These are phyloP conservation scores for Cichlasoma orientale DNA, from an alignment of 2,797 vertebrate genomes.

Conservation along the genomic window DNA sequence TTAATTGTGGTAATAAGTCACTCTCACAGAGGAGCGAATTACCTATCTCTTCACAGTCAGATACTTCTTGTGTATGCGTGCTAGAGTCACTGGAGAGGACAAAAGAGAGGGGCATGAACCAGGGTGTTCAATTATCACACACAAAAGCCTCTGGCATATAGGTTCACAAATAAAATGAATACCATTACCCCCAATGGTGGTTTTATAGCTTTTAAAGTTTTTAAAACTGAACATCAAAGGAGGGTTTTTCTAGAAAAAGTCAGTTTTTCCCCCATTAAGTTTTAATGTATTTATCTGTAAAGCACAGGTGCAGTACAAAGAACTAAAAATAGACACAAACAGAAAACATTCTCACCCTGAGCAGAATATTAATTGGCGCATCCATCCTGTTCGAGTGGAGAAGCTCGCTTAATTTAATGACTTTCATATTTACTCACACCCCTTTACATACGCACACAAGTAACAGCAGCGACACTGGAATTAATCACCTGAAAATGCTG, in stretches of 20 bases:
- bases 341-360: constrained; percentile 9
- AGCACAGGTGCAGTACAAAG: neutral
- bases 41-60: constrained; percentile 34
- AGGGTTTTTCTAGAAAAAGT: neutral
- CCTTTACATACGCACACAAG: neutral
- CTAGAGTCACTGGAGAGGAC: constrained; percentile 26
- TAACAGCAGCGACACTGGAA: neutral
- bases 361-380: constrained; percentile 9
- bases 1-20: constrained; percentile 70
- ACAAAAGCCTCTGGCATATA: constrained; percentile 2
- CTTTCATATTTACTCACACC: constrained; percentile 12
- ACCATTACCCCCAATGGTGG: neutral
- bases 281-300: constrained; percentile 3
- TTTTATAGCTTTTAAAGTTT: neutral
- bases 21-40: constrained; percentile 58
- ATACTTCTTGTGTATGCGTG: constrained; percentile 10
- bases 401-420: constrained; percentile 9
- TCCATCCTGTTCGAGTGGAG: neutral
- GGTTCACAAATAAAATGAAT: constrained; percentile 10
- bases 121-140: constrained; percentile 17
- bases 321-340: neutral
- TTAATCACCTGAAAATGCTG: constrained; percentile 28
- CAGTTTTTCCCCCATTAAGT: neutral
- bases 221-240: constrained; percentile 14
- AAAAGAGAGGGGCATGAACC: constrained; percentile 27